phyloP scores from a whole-genome alignment of 2,113 vertebrate genomes.

The Calyptomena viridis region DNA sequence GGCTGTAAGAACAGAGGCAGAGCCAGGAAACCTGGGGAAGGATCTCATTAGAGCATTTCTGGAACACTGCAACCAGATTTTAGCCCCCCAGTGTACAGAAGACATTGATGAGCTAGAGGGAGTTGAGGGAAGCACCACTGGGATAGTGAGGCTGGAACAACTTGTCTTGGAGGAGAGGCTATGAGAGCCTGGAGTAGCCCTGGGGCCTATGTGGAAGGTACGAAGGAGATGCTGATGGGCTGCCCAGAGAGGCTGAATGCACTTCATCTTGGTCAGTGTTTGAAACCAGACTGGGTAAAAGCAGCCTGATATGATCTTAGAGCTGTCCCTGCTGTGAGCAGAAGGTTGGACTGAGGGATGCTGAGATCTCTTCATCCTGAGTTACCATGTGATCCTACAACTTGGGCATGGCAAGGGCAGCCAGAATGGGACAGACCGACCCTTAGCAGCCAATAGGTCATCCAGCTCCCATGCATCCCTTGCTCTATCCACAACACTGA shows the following conservation, averaged over 20 bases:
- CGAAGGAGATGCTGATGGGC: accelerated
- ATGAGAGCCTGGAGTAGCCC: neutral
- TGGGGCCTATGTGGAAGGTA: neutral
- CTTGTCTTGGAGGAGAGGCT: neutral
- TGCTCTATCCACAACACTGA: neutral
- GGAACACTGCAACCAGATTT: neutral
- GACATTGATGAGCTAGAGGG: neutral
- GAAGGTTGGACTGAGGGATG: neutral
- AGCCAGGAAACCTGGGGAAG: neutral
- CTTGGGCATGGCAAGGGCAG: neutral
- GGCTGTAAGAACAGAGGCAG: neutral
- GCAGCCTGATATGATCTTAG: neutral
- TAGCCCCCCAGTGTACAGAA: neutral
- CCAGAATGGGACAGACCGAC: accelerated
- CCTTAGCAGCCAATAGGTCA: neutral
- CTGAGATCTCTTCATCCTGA: neutral
- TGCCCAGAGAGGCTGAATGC: neutral
- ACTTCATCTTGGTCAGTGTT: neutral
- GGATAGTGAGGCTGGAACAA: neutral
- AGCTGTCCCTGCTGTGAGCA: neutral
- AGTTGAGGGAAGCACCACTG: neutral
- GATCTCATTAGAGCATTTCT: neutral
- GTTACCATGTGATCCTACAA: neutral
- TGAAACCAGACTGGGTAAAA: neutral
- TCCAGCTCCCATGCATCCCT: neutral